phyloP scores from a whole-genome alignment of 2,888 invertebrate genomes.

The Hoplodrina blanda region DNA sequence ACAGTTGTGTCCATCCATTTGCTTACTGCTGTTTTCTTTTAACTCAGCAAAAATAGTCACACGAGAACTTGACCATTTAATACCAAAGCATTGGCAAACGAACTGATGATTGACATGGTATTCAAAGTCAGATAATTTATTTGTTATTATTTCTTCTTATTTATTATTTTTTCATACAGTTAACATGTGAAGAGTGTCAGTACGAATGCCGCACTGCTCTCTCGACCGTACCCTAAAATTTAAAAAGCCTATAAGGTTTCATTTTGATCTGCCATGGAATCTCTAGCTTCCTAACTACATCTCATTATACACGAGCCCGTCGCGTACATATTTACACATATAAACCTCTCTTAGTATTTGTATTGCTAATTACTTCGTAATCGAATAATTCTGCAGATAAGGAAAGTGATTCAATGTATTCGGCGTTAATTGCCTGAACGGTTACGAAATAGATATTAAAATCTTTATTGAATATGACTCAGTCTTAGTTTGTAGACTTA shows the following conservation, averaged over 20 bases:
- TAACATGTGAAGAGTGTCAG: too few relatives aligned
- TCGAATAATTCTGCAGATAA: slow-evolving; percentile 45
- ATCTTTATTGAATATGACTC: slow-evolving; percentile 27
- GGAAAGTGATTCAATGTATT: slow-evolving; percentile 48
- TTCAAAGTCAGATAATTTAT: too few relatives aligned
- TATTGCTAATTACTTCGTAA: slow-evolving; percentile 48
- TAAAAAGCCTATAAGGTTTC: background rate
- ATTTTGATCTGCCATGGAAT: background rate
- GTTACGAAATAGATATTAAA: slow-evolving; percentile 40
- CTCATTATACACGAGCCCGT: slow-evolving; percentile 8
- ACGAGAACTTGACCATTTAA: background rate
- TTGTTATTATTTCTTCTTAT: too few relatives aligned
- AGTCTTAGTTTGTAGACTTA: slow-evolving; percentile 1
- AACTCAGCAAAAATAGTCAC: background rate
- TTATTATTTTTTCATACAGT: too few relatives aligned
- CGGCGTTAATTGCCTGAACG: slow-evolving; percentile 37
- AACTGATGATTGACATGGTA: background rate
- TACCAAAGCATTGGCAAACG: background rate
- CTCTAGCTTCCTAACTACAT: slow-evolving; percentile 4
- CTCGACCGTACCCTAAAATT: background rate
- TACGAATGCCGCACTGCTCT: too few relatives aligned
- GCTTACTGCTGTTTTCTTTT: background rate
- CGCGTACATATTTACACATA: slow-evolving; percentile 40
- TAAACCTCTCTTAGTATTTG: slow-evolving; percentile 34
- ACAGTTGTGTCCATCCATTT: background rate